These are phyloP conservation scores for Merodon equestris DNA, from an alignment of 2,888 invertebrate genomes.

Conservation along the genomic window DNA sequence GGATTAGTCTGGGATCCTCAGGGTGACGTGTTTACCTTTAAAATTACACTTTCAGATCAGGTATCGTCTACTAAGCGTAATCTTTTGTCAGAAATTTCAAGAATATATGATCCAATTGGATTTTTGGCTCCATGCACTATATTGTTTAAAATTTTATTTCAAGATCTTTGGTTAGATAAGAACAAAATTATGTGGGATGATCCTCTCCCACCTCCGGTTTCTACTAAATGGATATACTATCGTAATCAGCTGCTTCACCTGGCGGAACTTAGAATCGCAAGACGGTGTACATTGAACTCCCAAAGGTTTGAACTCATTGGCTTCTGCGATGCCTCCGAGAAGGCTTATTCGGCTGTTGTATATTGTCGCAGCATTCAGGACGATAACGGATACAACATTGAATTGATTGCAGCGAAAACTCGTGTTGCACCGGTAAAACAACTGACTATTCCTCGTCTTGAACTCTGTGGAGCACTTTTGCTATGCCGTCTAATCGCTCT, in stretches of 20 bases:
- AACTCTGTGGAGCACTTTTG: not conserved
- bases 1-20: no score
- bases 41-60: constrained; percentile 18
- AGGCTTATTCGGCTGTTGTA: constrained; percentile 17
- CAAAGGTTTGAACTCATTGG: constrained; percentile 12
- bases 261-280: constrained; percentile 18
- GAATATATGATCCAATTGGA: constrained; percentile 26
- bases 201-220: no score
- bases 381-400: not conserved
- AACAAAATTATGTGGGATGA: constrained; percentile 10
- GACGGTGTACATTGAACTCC: constrained; percentile 20
- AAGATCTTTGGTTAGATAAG: constrained; percentile 25
- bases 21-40: no score
- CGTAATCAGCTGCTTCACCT: constrained; percentile 7
- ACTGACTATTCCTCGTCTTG: not conserved
- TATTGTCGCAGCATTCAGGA: constrained; percentile 9
- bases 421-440: not conserved
- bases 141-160: constrained; percentile 23
- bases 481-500: no score
- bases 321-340: constrained; percentile 19
- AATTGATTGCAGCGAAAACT: constrained; percentile 6
- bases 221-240: constrained; percentile 14
- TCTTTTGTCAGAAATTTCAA: constrained; percentile 20
- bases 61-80: constrained; percentile 11
- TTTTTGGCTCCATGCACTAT: constrained; percentile 22